Percentiles rank a stretch among this genome's conserved stretches.
These are phyloP conservation scores for Pasiphila rectangulata DNA, from an alignment of 2,888 invertebrate genomes.

Conservation along the genomic window DNA sequence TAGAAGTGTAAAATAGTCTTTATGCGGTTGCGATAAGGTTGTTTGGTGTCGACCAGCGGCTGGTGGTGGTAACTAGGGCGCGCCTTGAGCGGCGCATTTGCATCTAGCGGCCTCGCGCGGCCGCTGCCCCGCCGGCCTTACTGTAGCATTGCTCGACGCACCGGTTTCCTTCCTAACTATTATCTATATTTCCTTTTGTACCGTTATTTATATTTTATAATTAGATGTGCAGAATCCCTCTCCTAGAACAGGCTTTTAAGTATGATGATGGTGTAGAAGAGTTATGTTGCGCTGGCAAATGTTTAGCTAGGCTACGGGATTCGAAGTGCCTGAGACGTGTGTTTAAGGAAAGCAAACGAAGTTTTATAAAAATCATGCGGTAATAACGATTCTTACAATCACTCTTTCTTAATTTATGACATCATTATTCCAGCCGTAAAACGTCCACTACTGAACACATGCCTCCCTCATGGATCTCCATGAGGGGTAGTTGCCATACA, in stretches of 20 bases:
- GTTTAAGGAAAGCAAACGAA: no score
- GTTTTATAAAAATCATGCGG: no score
- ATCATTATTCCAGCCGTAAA: no score
- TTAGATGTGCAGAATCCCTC: slow-evolving; percentile 10
- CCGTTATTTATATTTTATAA: slow-evolving; percentile 31
- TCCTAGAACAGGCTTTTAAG: neutral
- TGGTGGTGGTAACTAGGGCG: slow-evolving; percentile 65
- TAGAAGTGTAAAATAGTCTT: slow-evolving; percentile 34
- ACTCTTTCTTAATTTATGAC: no score
- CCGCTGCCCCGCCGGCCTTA: slow-evolving; percentile 65
- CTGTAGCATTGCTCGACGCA: slow-evolving; percentile 47
- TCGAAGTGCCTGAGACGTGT: no score
- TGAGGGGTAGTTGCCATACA: no score
- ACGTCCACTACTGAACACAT: no score
- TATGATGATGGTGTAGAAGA: neutral
- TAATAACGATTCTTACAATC: no score
- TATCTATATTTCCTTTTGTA: slow-evolving; percentile 52
- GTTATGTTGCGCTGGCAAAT: neutral
- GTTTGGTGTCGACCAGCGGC: slow-evolving; percentile 29
- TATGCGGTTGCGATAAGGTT: slow-evolving; percentile 40
- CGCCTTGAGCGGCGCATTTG: slow-evolving; percentile 74
- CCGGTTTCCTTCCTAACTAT: slow-evolving; percentile 71
- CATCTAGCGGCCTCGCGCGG: slow-evolving; percentile 72
- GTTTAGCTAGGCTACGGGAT: no score
- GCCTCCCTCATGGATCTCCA: no score